Conservation (phyloP, 2,113 vertebrate genomes). For the Oreochromis tanganicae region DNA sequence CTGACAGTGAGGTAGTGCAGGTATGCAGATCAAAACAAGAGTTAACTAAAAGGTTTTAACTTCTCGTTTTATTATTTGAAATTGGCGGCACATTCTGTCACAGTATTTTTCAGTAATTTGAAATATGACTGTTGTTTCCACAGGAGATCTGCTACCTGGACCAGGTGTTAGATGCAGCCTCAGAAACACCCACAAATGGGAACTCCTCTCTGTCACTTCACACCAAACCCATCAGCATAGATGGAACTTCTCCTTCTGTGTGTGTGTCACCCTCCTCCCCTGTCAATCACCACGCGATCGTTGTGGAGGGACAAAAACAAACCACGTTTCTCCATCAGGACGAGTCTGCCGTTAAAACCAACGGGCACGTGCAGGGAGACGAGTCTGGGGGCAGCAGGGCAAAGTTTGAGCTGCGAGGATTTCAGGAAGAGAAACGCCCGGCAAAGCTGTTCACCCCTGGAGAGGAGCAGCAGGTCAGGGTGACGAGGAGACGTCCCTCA, state of each 20-base stretch:
- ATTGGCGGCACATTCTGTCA: neutral
- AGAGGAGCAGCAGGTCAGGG: conserved; percentile 77
- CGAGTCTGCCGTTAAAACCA: conserved; percentile 51
- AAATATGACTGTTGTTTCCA: neutral
- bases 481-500: conserved; percentile 83
- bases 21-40: conserved; percentile 9
- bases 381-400: conserved; percentile 73
- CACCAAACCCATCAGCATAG: conserved; percentile 41
- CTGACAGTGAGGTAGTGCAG: conserved; percentile 84
- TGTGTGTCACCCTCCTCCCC: conserved; percentile 45
- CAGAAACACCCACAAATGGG: conserved; percentile 83
- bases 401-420: conserved; percentile 90
- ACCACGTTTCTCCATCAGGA: conserved; percentile 58
- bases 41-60: neutral
- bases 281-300: conserved; percentile 40
- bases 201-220: conserved; percentile 73
- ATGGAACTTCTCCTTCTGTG: conserved; percentile 64
- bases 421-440: conserved; percentile 91
- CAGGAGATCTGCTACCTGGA: conserved; percentile 93
- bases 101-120: neutral
- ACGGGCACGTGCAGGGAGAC: conserved; percentile 34
- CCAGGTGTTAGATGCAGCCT: conserved; percentile 87
- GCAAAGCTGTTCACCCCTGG: conserved; percentile 86
- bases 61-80: neutral
- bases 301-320: conserved; percentile 49